These are phyloP conservation scores for Psittacula derbiana DNA, from an alignment of 2,797 vertebrate species.

Conservation along the genomic window DNA sequence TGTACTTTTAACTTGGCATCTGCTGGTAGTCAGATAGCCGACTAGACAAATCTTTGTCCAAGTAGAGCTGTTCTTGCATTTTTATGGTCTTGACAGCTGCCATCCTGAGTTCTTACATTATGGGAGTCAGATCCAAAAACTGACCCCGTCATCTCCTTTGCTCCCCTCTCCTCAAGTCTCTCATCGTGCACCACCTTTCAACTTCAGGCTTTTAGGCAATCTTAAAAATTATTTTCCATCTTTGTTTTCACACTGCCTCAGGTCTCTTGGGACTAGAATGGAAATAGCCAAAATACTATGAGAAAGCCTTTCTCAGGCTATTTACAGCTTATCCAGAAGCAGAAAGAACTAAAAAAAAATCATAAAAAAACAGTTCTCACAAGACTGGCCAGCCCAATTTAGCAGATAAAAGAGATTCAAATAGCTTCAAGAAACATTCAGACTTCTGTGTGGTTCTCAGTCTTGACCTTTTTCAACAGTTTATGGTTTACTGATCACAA, in stretches of 20 bases:
- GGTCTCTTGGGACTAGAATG: background rate
- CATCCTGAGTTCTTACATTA: background rate
- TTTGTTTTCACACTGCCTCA: slow-evolving; percentile 2
- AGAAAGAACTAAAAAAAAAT: slow-evolving; percentile 7
- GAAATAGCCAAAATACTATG: background rate
- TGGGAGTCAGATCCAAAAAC: background rate
- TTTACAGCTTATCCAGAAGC: slow-evolving; percentile 49
- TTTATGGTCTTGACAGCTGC: background rate
- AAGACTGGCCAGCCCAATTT: background rate
- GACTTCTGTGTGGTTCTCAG: background rate
- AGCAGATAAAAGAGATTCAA: background rate
- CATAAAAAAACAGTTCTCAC: background rate
- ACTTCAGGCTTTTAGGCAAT: background rate
- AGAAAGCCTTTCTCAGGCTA: slow-evolving; percentile 48
- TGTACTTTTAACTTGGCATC: background rate
- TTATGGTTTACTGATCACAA: background rate
- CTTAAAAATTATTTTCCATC: background rate
- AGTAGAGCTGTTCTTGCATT: background rate
- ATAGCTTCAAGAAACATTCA: background rate
- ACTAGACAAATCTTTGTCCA: background rate
- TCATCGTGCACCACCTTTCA: background rate
- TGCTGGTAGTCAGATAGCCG: background rate
- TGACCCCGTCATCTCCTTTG: background rate
- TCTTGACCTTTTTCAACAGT: background rate
- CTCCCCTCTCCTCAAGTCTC: background rate